Conservation (phyloP, 2,888 invertebrate species). For the Melieria omissa region DNA sequence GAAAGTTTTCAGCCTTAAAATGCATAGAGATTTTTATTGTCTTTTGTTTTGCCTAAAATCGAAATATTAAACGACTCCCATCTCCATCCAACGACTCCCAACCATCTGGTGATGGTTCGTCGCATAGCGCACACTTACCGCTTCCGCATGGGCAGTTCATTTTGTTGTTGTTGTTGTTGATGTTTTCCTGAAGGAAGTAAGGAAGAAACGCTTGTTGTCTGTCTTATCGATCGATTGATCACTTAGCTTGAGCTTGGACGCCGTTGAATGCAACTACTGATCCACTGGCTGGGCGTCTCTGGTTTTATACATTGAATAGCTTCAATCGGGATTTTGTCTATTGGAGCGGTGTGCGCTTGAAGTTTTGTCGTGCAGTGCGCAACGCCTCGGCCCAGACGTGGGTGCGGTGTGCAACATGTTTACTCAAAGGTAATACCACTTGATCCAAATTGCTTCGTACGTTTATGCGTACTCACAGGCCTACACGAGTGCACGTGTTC, state of each 20-base stretch:
- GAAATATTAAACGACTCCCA: not conserved
- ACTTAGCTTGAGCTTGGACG: slow-evolving; percentile 25
- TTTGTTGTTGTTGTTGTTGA: slow-evolving; percentile 22
- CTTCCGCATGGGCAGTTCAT: slow-evolving; percentile 38
- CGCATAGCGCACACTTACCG: slow-evolving; percentile 16
- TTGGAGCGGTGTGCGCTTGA: slow-evolving; percentile 15
- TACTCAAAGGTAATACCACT: not conserved
- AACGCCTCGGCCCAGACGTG: slow-evolving; percentile 19
- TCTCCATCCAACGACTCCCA: not conserved
- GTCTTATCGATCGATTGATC: not conserved
- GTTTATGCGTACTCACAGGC: not conserved
- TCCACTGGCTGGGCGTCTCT: slow-evolving; percentile 7
- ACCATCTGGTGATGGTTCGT: too few relatives aligned
- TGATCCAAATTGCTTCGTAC: not conserved
- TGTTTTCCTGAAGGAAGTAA: slow-evolving; percentile 11
- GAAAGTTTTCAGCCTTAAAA: not conserved
- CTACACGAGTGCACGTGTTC: not conserved
- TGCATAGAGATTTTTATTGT: too few relatives aligned
- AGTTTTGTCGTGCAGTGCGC: slow-evolving; percentile 24
- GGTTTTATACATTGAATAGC: slow-evolving; percentile 24
- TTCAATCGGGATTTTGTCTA: slow-evolving; percentile 8
- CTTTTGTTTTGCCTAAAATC: not conserved
- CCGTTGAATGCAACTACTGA: slow-evolving; percentile 19
- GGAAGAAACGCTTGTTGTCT: not conserved
- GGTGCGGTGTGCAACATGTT: slow-evolving; percentile 25